Evolutionary conservation across 2,888 invertebrate species (phyloP).

Genomic region (Oxytorus armatus): DNA sequence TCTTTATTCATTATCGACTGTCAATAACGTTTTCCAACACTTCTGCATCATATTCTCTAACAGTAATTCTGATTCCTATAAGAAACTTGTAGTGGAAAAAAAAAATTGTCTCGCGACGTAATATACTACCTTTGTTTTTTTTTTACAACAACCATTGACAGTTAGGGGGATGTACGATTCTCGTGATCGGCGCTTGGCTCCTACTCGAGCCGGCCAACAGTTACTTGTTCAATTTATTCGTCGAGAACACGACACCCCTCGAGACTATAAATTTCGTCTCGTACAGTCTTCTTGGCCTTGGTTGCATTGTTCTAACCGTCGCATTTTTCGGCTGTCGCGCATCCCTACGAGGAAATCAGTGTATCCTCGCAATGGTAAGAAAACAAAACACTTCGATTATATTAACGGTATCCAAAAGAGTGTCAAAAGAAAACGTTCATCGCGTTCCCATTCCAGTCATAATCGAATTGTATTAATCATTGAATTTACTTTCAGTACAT

Average conservation of each 20-base stretch:
- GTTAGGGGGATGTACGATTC: conserved; percentile 86
- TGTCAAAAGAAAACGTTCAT: no score
- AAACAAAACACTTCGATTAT: no score
- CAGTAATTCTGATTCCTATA: not conserved
- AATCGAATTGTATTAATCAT: conserved; percentile 4
- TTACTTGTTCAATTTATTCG: conserved; percentile 85
- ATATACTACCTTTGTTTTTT: not conserved
- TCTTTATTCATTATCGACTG: no score
- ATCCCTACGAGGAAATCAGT: conserved; percentile 85
- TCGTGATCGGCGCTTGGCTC: conserved; percentile 86
- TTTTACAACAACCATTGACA: conserved; percentile 72
- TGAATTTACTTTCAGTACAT: conserved; percentile 82
- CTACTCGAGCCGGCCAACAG: conserved; percentile 85
- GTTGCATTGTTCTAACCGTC: conserved; percentile 85
- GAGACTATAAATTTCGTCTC: conserved; percentile 85
- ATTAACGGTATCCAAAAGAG: no score
- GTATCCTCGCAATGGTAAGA: conserved; percentile 79
- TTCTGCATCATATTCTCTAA: not conserved
- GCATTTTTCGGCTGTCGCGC: conserved; percentile 87
- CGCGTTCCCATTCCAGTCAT: no score
- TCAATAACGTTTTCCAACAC: not conserved
- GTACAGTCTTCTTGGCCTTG: conserved; percentile 85
- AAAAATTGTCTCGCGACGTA: not conserved
- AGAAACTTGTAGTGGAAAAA: not conserved
- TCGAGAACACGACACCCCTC: conserved; percentile 82